A percentile compares a stretch with the other conserved stretches of the same genome.
Evolutionary conservation across 2,113 vertebrate species (phyloP).

Genomic region (Ginglymostoma cirratum): DNA sequence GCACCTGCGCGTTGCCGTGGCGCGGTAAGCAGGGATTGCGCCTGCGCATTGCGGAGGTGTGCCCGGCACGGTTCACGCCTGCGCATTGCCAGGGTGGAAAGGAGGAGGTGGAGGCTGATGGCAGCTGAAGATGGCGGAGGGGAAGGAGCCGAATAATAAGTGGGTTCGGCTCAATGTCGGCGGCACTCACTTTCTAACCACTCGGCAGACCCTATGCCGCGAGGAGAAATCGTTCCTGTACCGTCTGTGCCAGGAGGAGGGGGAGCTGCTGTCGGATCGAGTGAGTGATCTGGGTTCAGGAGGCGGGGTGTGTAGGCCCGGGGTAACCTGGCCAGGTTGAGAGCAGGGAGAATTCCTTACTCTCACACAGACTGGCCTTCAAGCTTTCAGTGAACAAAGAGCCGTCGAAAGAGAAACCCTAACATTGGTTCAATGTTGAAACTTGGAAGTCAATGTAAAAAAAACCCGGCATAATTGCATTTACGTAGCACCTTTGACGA

Average conservation of each 20-base stretch:
- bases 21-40: too few species aligned
- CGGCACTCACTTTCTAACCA: slow-evolving; percentile 6
- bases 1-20: too few species aligned
- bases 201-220: slow-evolving; percentile 12
- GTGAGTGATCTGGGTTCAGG: slow-evolving; percentile 45
- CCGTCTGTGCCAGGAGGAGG: slow-evolving; percentile 30
- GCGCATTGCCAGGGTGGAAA: background rate
- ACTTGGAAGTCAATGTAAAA: background rate
- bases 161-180: slow-evolving; percentile 31
- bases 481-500: too few species aligned
- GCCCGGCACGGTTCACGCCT: background rate
- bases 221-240: slow-evolving; percentile 32
- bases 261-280: slow-evolving; percentile 19
- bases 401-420: too few species aligned
- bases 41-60: background rate
- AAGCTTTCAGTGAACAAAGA: too few species aligned
- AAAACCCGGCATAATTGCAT: too few species aligned
- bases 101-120: background rate
- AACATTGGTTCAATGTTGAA: background rate
- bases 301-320: background rate
- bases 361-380: too few species aligned
- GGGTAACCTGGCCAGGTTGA: background rate
- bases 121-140: slow-evolving; percentile 22
- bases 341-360: background rate
- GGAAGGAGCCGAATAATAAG: slow-evolving; percentile 30